Conservation (phyloP, 2,113 vertebrate genomes). For the Jacana jacana region DNA sequence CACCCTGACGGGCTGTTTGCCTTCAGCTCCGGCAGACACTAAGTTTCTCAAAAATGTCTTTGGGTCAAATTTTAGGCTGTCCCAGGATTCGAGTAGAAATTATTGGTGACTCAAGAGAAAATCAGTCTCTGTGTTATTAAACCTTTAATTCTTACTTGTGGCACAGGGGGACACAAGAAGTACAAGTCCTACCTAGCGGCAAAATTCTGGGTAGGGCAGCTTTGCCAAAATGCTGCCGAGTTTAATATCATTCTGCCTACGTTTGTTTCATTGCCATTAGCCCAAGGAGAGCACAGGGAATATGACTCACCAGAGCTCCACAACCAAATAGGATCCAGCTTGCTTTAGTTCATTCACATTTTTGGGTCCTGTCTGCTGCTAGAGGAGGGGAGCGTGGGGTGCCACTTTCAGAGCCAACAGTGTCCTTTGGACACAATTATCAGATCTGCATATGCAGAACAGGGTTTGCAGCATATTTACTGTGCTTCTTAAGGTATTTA, state of each 20-base stretch:
- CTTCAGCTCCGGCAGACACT: background rate
- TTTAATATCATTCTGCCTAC: background rate
- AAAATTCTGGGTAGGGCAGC: background rate
- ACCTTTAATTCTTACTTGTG: background rate
- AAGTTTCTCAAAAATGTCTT: background rate
- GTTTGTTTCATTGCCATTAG: background rate
- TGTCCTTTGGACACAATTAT: background rate
- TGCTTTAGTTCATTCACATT: background rate
- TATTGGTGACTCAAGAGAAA: background rate
- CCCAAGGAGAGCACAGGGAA: background rate
- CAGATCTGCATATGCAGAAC: background rate
- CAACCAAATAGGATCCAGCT: background rate
- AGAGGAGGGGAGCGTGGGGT: background rate
- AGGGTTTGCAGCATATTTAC: background rate
- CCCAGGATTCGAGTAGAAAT: accelerated
- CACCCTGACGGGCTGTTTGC: background rate
- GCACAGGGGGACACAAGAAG: background rate
- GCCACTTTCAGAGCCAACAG: background rate
- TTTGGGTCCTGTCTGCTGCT: background rate
- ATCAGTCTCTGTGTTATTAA: background rate
- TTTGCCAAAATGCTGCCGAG: background rate
- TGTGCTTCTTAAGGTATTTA: background rate
- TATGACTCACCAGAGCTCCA: background rate
- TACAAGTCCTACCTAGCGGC: background rate
- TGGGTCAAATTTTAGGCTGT: background rate